Evolutionary conservation across 1,140 invertebrate species (phyloP).

Genomic region (Ceratosolen solmsi): DNA sequence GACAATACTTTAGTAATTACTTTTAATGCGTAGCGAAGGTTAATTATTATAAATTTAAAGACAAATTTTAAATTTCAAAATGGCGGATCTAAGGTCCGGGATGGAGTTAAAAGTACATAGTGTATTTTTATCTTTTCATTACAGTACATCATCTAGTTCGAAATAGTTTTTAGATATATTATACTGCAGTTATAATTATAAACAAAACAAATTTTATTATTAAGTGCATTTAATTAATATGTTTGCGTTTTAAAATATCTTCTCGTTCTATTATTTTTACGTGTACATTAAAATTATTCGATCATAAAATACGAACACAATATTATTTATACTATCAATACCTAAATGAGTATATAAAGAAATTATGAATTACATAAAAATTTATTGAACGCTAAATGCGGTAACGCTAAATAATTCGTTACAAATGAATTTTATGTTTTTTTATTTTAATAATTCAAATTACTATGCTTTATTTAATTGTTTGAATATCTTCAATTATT

Average conservation of each 20-base stretch:
- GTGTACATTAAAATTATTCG: neutral
- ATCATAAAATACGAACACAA: too few relatives aligned
- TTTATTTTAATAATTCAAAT: too few relatives aligned
- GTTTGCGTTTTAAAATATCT: neutral
- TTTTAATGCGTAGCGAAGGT: too few relatives aligned
- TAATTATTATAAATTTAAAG: slow-evolving; percentile 6
- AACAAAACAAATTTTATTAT: neutral
- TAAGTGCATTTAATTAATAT: neutral
- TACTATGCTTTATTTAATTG: too few relatives aligned
- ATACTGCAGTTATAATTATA: neutral
- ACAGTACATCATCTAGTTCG: neutral
- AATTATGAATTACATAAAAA: too few relatives aligned
- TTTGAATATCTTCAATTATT: too few relatives aligned
- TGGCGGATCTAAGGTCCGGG: neutral
- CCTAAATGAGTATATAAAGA: too few relatives aligned
- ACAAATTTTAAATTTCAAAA: slow-evolving; percentile 15
- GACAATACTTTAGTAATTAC: too few relatives aligned
- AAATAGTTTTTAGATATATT: neutral
- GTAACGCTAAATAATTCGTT: neutral
- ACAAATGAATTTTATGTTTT: too few relatives aligned
- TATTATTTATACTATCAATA: neutral
- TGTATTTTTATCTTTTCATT: neutral
- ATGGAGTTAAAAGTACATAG: neutral
- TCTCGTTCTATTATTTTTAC: neutral
- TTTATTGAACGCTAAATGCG: too few relatives aligned